These are phyloP conservation scores for Poecilia latipinna DNA, from an alignment of 2,113 vertebrate species.

Conservation along the genomic window DNA sequence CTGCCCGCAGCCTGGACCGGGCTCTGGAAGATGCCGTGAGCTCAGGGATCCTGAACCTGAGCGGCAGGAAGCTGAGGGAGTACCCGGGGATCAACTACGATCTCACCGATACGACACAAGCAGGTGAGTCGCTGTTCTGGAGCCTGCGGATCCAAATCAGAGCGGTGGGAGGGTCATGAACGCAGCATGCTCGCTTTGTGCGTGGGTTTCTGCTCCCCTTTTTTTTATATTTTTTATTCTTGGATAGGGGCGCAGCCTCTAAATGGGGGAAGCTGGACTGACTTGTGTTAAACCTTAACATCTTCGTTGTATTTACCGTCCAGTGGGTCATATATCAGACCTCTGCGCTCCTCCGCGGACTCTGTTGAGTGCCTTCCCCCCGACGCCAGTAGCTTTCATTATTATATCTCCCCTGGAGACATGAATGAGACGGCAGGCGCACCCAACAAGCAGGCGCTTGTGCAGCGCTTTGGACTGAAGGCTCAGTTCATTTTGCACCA, in stretches of 20 bases:
- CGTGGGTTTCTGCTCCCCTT: neutral
- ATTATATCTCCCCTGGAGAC: conserved; percentile 16
- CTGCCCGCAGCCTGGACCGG: conserved; percentile 91
- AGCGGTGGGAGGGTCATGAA: neutral
- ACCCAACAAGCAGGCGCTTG: conserved; percentile 63
- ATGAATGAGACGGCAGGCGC: conserved; percentile 71
- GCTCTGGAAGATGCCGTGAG: conserved; percentile 92
- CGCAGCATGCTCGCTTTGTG: conserved; percentile 18
- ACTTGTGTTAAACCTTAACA: conserved; percentile 4
- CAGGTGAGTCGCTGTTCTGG: conserved; percentile 81
- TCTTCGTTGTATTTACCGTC: conserved; percentile 3
- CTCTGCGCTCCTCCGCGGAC: conserved; percentile 7
- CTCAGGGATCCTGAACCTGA: conserved; percentile 92
- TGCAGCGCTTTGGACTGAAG: conserved; percentile 33
- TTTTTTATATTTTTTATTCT: neutral
- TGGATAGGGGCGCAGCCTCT: conserved; percentile 8
- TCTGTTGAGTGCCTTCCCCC: conserved; percentile 31
- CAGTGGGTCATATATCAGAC: conserved; percentile 2
- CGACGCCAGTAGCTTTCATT: conserved; percentile 37
- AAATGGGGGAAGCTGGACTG: conserved; percentile 17
- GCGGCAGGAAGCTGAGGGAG: conserved; percentile 94
- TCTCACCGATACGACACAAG: conserved; percentile 93
- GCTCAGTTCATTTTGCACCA: conserved; percentile 27
- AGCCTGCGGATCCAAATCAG: neutral
- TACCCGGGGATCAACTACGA: conserved; percentile 91